Evolutionary conservation across 1,140 invertebrate species (phyloP), one percentile per base, ranked within the genome.

Genomic region (Drosophila lacertosa): DNA sequence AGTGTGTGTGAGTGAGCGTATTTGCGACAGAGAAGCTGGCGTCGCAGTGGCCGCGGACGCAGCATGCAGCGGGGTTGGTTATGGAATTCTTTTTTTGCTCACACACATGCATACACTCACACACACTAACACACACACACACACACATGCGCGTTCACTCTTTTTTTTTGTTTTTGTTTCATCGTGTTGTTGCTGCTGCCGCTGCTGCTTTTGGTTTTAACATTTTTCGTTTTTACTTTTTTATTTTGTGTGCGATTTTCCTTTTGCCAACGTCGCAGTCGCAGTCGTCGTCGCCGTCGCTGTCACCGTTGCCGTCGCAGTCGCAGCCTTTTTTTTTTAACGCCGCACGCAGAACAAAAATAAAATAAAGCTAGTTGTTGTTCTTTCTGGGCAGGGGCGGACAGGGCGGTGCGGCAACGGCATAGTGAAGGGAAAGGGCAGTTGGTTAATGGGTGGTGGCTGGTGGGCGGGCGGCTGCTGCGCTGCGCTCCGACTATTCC

Each of bases 281-380:
- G 50, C 54, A 16, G 54, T 42, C 35, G 18, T 3, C 4, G 68
- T 11, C 20, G 50, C 3, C 26, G 37, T 47, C 42, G 47, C 65
- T 22, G 39, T 10, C n/a, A n/a, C n/a, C n/a, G n/a, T n/a, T n/a
- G n/a, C 16, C 32, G 53, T 57, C 71, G 77, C 68, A 40, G 70
- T 74, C 81, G 82, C 82, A 86, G 80, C 77, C 82, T 76, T 88
- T 80, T 76, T 88, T 80, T 84, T 86, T 83, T 68, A 59, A 73
- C 42, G 62, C 48, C 68, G 55, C 54, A 83, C 80, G 80, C 80
- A 79, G 54, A 73, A 29, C 75, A 69, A 62, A 69, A 48, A 51
- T 40, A 63, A 69, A 69, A 69, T 64, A 54, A 64, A 54, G 32
- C 42, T 60, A 62, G 77, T 50, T 62, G 69, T 59, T 70, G 72